Conservation (phyloP, 2,888 invertebrate genomes). For the Vesta saturnalis region DNA sequence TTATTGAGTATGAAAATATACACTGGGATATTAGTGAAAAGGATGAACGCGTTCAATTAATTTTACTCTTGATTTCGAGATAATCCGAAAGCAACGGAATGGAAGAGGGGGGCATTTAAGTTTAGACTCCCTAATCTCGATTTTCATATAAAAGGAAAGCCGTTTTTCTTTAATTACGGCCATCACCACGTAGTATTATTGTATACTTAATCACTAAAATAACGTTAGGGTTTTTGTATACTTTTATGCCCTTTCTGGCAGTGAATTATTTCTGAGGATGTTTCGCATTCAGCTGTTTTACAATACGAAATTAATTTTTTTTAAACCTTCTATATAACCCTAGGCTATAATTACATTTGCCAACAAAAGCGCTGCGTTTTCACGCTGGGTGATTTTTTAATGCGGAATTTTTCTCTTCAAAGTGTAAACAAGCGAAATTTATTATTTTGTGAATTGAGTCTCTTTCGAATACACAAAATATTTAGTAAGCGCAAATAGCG, state of each 20-base stretch:
- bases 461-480: not conserved
- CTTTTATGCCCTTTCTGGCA: slow-evolving; percentile 20
- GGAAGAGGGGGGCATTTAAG: too few species aligned
- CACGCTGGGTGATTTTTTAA: not conserved
- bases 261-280: slow-evolving; percentile 30
- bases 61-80: too few species aligned
- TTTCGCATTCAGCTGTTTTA: slow-evolving; percentile 23
- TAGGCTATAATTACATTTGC: slow-evolving; percentile 7
- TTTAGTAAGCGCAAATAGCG: not conserved
- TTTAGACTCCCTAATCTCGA: too few species aligned
- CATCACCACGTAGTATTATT: slow-evolving; percentile 4
- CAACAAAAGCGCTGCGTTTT: slow-evolving; percentile 5
- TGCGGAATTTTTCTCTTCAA: not conserved
- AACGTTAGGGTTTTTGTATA: slow-evolving; percentile 16
- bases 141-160: not conserved
- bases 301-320: slow-evolving; percentile 28
- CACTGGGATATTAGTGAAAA: too few species aligned
- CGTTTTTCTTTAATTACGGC: slow-evolving; percentile 11
- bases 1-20: too few species aligned
- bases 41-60: too few species aligned
- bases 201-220: slow-evolving; percentile 22
- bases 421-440: not conserved
- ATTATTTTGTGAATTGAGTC: not conserved
- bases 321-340: slow-evolving; percentile 8
- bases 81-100: too few species aligned